Evolutionary conservation across 2,113 vertebrate species (phyloP).

Genomic region (Fregata magnificens): DNA sequence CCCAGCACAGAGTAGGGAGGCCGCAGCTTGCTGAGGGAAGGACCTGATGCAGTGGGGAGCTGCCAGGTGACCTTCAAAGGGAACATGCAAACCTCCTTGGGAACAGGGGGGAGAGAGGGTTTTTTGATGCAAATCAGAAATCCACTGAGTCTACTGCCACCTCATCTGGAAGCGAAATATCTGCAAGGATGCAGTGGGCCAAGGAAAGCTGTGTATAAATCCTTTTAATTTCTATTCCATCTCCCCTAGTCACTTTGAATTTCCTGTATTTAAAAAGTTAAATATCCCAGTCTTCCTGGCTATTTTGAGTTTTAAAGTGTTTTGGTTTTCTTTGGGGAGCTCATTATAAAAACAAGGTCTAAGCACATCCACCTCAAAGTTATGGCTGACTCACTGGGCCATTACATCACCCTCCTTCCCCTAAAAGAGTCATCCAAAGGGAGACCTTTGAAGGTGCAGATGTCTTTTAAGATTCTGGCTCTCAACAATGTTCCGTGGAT

Average conservation of each 20-base stretch:
- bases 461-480: slow-evolving; percentile 20
- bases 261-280: not conserved
- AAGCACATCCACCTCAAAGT: not conserved
- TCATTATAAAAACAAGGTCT: not conserved
- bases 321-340: not conserved
- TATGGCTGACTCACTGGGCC: not conserved
- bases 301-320: not conserved
- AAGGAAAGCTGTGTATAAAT: not conserved
- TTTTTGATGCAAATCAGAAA: not conserved
- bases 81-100: not conserved
- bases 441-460: slow-evolving; percentile 1
- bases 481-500: not conserved
- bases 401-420: not conserved
- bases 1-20: not conserved
- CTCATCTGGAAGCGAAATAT: not conserved
- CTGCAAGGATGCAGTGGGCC: not conserved
- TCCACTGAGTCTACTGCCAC: not conserved
- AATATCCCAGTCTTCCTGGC: not conserved
- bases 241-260: not conserved
- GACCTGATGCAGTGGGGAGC: not conserved
- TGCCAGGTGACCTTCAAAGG: not conserved
- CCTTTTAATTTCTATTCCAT: not conserved
- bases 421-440: not conserved
- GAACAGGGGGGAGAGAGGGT: not conserved
- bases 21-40: not conserved